These are phyloP conservation scores for Enteromius fasciolatus DNA, from an alignment of 2,797 vertebrate genomes.

Conservation along the genomic window DNA sequence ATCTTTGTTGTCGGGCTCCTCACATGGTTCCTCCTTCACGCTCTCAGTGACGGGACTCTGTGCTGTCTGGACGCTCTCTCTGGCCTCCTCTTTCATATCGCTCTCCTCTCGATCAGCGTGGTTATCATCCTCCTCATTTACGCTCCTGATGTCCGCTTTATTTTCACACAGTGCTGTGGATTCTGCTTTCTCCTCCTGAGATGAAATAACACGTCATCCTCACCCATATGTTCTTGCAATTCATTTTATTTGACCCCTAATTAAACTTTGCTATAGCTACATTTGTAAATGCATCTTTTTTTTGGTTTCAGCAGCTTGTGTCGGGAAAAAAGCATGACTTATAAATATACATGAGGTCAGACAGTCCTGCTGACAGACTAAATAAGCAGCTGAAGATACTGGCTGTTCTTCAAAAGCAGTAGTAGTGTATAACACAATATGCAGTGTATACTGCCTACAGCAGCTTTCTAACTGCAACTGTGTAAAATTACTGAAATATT, in stretches of 20 bases:
- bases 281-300: slow-evolving; percentile 23
- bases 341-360: slow-evolving; percentile 33
- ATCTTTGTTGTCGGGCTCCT: slow-evolving; percentile 74
- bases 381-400: background rate
- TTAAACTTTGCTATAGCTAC: background rate
- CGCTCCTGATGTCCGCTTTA: slow-evolving; percentile 61
- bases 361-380: slow-evolving; percentile 18
- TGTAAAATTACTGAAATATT: background rate
- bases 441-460: background rate
- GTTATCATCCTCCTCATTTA: slow-evolving; percentile 60
- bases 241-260: background rate
- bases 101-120: slow-evolving; percentile 55
- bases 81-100: slow-evolving; percentile 56
- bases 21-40: slow-evolving; percentile 68
- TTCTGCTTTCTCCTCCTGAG: slow-evolving; percentile 74
- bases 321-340: background rate
- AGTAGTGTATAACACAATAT: background rate
- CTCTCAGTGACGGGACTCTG: slow-evolving; percentile 58
- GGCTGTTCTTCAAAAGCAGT: background rate
- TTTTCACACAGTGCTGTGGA: slow-evolving; percentile 39
- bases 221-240: background rate
- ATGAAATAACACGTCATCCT: slow-evolving; percentile 8
- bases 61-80: slow-evolving; percentile 64
- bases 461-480: background rate
- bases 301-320: slow-evolving; percentile 8